Evolutionary conservation across 2,113 vertebrate genomes (phyloP), one percentile per base, ranked within the genome.

Genomic region (Martes martes): DNA sequence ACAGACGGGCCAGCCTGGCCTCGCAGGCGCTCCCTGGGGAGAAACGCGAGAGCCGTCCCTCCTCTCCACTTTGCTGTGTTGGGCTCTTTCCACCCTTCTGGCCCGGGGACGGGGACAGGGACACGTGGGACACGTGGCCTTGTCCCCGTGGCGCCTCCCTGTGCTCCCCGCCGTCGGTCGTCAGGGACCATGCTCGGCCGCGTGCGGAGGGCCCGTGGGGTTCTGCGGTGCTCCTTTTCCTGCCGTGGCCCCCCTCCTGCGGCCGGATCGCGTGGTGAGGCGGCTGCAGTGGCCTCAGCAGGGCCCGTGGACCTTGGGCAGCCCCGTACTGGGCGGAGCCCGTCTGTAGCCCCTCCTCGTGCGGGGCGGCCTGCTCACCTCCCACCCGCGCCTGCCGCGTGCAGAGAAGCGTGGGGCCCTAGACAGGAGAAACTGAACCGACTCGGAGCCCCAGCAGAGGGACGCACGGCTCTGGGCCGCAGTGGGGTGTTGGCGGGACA

Each of bases 401-500:
- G 14, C 11, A 7, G 11, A 24, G 6, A 7, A 14, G 11, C 5
- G 7, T 2, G 23, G 36, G 14, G 6, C 11, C 71, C 71, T 0
- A 6, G 71, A 24, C 36, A 74, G n/a, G n/a, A 73, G 69, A 23
- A 21, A 23, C 19, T 11, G 21, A 42, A 26, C 6, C 18, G 8
- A 73, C 36, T 39, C 21, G 23, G 21, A 36, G 11, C 36, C 71
- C 71, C 10, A 0, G 71, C 71, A 42, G 21, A 21, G n/a, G n/a
- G 21, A 36, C 10, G n/a, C 10, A 2, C 10, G 10, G 36, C 36
- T 23, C 0, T 0, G 19, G n/a, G 10, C n/a, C 2, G 1, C 28
- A 11, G 23, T n/a, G 19, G 4, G 19, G 69, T 21, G 10, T 23
- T 39, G 2, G 71, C 11, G 10, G 71, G 33, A 9, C 21, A 39